Evolutionary conservation across 2,797 vertebrate genomes (phyloP).

Genomic region (Oreonectes daqikongensis): DNA sequence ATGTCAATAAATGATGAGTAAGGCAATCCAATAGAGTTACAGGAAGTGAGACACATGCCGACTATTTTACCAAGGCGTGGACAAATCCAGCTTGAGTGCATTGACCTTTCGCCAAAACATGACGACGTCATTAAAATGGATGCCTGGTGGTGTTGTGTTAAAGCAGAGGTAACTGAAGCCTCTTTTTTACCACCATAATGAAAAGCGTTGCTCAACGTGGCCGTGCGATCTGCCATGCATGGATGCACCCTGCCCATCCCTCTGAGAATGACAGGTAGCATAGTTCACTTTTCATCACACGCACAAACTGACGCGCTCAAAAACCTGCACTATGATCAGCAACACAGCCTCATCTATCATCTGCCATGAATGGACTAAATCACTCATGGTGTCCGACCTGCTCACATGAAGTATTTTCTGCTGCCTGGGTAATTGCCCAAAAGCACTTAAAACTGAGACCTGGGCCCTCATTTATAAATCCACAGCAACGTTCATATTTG

Average conservation of each 20-base stretch:
- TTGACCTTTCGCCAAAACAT: slow-evolving; percentile 38
- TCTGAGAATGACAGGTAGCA: slow-evolving; percentile 46
- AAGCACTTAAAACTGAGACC: slow-evolving; percentile 25
- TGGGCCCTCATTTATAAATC: too few relatives aligned
- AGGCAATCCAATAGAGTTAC: not conserved
- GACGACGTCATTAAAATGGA: slow-evolving; percentile 40
- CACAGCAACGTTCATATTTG: too few relatives aligned
- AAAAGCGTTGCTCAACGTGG: slow-evolving; percentile 64
- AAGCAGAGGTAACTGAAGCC: slow-evolving; percentile 36
- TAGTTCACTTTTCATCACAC: slow-evolving; percentile 21
- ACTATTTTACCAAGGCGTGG: not conserved
- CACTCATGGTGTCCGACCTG: slow-evolving; percentile 26
- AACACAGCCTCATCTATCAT: slow-evolving; percentile 36
- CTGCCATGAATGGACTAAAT: slow-evolving; percentile 44
- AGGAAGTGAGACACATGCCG: not conserved
- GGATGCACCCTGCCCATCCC: slow-evolving; percentile 59
- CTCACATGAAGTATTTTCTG: slow-evolving; percentile 30
- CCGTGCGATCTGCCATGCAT: slow-evolving; percentile 59
- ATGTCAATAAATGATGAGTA: not conserved
- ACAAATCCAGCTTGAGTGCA: slow-evolving; percentile 15
- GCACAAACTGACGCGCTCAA: slow-evolving; percentile 35
- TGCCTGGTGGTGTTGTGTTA: slow-evolving; percentile 14
- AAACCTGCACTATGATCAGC: slow-evolving; percentile 47
- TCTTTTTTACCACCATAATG: slow-evolving; percentile 65
- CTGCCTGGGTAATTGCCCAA: slow-evolving; percentile 29